Evolutionary conservation across 1,140 invertebrate genomes (phyloP).

Genomic region (Oryzaephilus surinamensis): DNA sequence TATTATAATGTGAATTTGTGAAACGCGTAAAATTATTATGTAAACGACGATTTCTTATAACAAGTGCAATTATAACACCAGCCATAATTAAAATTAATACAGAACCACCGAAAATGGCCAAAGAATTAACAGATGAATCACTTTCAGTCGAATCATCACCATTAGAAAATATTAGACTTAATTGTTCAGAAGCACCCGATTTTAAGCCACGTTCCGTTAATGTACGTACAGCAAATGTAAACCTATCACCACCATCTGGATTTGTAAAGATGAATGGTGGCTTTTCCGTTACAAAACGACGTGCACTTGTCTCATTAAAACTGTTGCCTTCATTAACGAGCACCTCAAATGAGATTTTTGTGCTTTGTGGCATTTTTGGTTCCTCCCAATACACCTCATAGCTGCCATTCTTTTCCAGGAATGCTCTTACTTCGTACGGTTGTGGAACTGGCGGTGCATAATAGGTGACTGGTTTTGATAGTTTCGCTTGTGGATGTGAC

Average conservation of each 20-base stretch:
- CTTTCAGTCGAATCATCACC: conserved; percentile 15
- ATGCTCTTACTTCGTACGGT: conserved; percentile 53
- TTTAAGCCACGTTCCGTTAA: conserved; percentile 52
- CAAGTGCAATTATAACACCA: conserved; percentile 52
- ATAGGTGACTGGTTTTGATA: conserved; percentile 38
- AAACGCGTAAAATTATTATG: conserved; percentile 70
- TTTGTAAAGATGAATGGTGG: conserved; percentile 49
- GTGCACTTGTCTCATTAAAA: conserved; percentile 42
- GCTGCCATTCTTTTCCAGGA: conserved; percentile 43
- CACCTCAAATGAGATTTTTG: conserved; percentile 45
- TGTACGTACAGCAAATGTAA: conserved; percentile 54
- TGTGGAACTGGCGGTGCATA: conserved; percentile 46
- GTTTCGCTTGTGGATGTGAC: conserved; percentile 37
- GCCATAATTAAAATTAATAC: conserved; percentile 41
- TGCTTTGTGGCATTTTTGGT: conserved; percentile 20
- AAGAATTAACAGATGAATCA: conserved; percentile 10
- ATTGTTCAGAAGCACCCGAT: conserved; percentile 48
- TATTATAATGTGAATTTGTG: conserved; percentile 78
- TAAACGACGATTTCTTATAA: conserved; percentile 60
- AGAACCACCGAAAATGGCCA: conserved; percentile 20
- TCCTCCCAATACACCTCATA: conserved; percentile 54
- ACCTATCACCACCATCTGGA: conserved; percentile 40
- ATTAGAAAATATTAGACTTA: conserved; percentile 7
- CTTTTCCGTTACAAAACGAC: conserved; percentile 36
- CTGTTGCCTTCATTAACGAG: conserved; percentile 46